Percentiles rank a stretch among this genome's conserved stretches.
Evolutionary conservation across 2,888 invertebrate genomes (phyloP).

Genomic region (Tenodera sinensis): DNA sequence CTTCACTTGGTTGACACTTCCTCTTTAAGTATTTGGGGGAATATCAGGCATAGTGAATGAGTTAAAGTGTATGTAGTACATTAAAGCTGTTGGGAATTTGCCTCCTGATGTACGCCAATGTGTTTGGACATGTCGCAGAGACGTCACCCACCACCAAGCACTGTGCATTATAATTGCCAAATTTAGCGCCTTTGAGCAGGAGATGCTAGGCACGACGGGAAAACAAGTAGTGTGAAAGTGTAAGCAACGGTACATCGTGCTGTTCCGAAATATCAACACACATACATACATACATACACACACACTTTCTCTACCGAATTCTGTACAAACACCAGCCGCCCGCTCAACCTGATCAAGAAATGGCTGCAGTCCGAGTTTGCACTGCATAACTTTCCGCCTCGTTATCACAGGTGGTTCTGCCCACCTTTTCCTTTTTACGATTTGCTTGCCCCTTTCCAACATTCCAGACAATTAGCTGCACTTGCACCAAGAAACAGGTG

Average conservation of each 20-base stretch:
- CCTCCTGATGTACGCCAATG: too few species aligned
- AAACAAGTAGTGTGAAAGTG: not conserved
- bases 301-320: not conserved
- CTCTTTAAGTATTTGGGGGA: too few species aligned
- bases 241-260: not conserved
- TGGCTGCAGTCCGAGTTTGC: too few species aligned
- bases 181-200: not conserved
- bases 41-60: too few species aligned
- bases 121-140: too few species aligned
- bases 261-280: not conserved
- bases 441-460: not conserved
- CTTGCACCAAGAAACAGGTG: too few species aligned
- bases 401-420: not conserved
- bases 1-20: too few species aligned
- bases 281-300: not conserved
- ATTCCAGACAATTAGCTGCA: not conserved
- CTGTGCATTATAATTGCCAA: not conserved
- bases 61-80: too few species aligned
- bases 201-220: not conserved
- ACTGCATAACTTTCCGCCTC: not conserved
- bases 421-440: not conserved
- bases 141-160: too few species aligned
- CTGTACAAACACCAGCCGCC: not conserved
- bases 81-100: too few species aligned
- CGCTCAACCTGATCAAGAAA: not conserved